Conservation (phyloP, 2,888 invertebrate genomes). For the Orchesella flavescens region DNA sequence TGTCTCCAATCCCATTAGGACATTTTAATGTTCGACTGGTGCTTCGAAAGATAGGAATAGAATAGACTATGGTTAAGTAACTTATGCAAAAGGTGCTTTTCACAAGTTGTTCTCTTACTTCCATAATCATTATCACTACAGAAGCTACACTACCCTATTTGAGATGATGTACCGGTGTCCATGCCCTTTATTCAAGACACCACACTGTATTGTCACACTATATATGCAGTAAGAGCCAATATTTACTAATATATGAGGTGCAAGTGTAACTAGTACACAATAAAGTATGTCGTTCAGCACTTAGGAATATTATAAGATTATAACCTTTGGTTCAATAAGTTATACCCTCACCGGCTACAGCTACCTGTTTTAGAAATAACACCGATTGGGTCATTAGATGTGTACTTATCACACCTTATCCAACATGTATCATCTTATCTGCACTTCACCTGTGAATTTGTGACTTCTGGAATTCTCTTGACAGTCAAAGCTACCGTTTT, state of each 20-base stretch:
- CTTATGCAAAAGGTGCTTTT: constrained; percentile 37
- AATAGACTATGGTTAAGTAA: constrained; percentile 61
- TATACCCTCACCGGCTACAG: too few species aligned
- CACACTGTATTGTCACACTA: too few species aligned
- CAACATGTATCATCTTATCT: constrained; percentile 7
- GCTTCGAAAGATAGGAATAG: constrained; percentile 66
- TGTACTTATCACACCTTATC: constrained; percentile 54
- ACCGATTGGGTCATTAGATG: constrained; percentile 20
- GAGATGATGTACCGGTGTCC: not conserved
- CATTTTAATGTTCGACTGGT: constrained; percentile 70
- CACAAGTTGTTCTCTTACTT: not conserved
- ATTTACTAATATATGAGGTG: too few species aligned
- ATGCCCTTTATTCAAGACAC: not conserved
- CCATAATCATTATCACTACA: not conserved
- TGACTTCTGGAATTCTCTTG: constrained; percentile 37
- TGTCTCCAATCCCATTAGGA: constrained; percentile 72
- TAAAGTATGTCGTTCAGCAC: not conserved
- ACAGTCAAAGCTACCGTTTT: constrained; percentile 6
- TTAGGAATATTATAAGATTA: too few species aligned
- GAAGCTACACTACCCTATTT: too few species aligned
- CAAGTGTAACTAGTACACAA: not conserved
- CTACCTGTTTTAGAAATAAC: not conserved
- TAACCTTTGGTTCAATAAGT: too few species aligned
- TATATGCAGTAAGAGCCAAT: not conserved
- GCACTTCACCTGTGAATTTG: constrained; percentile 23